These are phyloP conservation scores for Actinemys pallida DNA, from an alignment of 2,113 vertebrate genomes.

Conservation along the genomic window DNA sequence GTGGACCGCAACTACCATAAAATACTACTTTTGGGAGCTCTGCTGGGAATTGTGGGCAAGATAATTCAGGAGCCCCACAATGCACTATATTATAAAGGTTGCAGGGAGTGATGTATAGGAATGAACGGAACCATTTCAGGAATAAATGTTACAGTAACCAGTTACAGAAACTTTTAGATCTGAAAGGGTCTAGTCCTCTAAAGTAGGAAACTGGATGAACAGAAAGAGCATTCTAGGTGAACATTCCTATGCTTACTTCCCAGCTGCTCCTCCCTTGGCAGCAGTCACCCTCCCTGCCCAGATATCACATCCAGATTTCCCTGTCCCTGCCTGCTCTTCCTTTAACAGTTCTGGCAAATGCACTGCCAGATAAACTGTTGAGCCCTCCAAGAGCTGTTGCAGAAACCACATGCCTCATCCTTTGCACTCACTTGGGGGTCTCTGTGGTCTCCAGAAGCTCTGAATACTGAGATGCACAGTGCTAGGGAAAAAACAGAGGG, in stretches of 20 bases:
- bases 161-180: not conserved
- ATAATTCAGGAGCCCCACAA: not conserved
- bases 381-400: not conserved
- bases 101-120: not conserved
- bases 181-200: not conserved
- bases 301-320: not conserved
- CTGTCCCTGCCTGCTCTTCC: not conserved
- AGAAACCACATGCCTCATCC: not conserved
- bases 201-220: not conserved
- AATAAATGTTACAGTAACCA: not conserved
- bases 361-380: not conserved
- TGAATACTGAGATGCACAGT: conserved; percentile 98
- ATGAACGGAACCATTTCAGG: not conserved
- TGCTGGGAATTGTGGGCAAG: not conserved
- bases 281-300: not conserved
- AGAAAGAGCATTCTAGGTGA: not conserved
- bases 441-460: conserved; percentile 97
- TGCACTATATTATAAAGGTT: fast-evolving
- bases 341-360: not conserved
- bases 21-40: not conserved
- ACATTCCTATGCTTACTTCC: not conserved
- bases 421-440: conserved; percentile 94
- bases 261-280: not conserved
- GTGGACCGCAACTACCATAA: not conserved
- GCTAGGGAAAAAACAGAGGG: conserved; percentile 80